Percentiles rank a stretch among this genome's conserved stretches.
phyloP scores from a whole-genome alignment of 1,140 invertebrate genomes.

The Temnothorax nylanderi region DNA sequence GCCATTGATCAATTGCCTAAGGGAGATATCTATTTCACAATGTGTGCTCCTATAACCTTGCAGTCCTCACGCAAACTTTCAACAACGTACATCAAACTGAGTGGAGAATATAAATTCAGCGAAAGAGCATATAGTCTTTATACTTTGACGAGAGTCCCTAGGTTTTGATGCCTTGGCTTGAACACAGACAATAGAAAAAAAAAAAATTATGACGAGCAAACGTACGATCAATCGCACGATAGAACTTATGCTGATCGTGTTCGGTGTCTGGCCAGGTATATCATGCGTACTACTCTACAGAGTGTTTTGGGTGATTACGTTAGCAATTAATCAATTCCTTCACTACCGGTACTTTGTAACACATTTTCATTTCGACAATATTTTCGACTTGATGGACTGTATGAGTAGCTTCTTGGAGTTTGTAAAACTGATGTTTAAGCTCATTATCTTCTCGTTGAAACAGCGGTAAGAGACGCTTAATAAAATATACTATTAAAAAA shows the following conservation, averaged over 20 bases:
- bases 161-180: neutral
- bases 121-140: neutral
- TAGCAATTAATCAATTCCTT: constrained; percentile 28
- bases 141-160: neutral
- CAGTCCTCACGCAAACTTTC: constrained; percentile 19
- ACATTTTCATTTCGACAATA: constrained; percentile 31
- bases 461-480: constrained; percentile 35
- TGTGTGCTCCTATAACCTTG: neutral
- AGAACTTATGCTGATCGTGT: constrained; percentile 29
- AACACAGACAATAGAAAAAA: neutral
- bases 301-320: constrained; percentile 41
- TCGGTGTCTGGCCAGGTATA: constrained; percentile 50
- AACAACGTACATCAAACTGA: neutral
- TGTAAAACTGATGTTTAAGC: constrained; percentile 16
- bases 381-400: constrained; percentile 47
- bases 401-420: constrained; percentile 37
- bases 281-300: constrained; percentile 22
- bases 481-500: neutral
- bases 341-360: constrained; percentile 32
- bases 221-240: constrained; percentile 44
- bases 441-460: constrained; percentile 44
- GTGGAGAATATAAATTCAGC: neutral
- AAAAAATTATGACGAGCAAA: constrained; percentile 23
- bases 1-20: neutral
- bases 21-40: neutral